Percentiles rank a stretch among this genome's conserved stretches.
Evolutionary conservation across 2,113 vertebrate genomes (phyloP).

Genomic region (Corythornis vintsioides): DNA sequence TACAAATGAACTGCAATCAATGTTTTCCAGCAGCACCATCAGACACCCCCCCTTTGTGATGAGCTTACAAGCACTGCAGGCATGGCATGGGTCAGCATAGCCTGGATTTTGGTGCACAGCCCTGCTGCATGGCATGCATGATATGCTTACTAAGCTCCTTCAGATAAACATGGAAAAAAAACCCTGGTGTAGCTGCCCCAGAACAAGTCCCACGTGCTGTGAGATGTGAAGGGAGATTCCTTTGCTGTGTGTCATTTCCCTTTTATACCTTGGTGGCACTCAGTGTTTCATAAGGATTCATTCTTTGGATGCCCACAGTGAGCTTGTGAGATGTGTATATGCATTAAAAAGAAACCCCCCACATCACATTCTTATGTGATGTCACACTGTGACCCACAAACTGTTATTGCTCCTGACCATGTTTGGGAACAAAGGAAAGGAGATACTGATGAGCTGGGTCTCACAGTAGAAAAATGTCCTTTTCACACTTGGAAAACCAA

Average conservation of each 20-base stretch:
- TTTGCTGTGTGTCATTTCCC: slow-evolving; percentile 74
- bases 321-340: slow-evolving; percentile 35
- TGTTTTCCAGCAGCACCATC: not conserved
- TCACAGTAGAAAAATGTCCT: slow-evolving; percentile 23
- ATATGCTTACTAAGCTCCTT: slow-evolving; percentile 66
- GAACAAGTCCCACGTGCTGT: slow-evolving; percentile 64
- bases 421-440: slow-evolving; percentile 65
- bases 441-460: not conserved
- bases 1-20: not conserved
- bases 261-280: slow-evolving; percentile 62
- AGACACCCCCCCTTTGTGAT: not conserved
- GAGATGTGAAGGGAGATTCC: slow-evolving; percentile 76
- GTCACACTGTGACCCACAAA: slow-evolving; percentile 44
- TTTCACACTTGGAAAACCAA: slow-evolving; percentile 2
- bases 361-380: slow-evolving; percentile 50
- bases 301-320: slow-evolving; percentile 59
- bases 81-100: slow-evolving; percentile 16
- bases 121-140: slow-evolving; percentile 54
- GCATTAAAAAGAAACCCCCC: slow-evolving; percentile 1
- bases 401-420: slow-evolving; percentile 35
- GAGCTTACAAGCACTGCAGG: not conserved
- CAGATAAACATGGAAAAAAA: slow-evolving; percentile 78
- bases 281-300: slow-evolving; percentile 62
- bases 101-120: slow-evolving; percentile 60
- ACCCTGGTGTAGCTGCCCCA: slow-evolving; percentile 65